Conservation (phyloP, 2,113 vertebrate genomes). For the Phyllostomus discolor region DNA sequence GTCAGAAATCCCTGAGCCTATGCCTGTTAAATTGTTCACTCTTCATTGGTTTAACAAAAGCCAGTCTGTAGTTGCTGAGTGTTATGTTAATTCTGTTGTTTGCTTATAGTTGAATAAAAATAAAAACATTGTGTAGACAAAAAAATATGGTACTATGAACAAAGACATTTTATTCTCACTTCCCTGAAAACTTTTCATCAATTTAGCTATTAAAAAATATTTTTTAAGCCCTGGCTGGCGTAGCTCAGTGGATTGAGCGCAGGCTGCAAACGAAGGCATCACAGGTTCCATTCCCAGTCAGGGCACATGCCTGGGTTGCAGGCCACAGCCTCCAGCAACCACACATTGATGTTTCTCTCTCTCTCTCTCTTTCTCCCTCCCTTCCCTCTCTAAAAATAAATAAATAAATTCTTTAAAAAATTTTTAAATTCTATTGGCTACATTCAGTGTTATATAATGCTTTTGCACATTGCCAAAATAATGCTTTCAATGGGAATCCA, state of each 20-base stretch:
- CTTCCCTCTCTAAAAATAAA: too few species aligned
- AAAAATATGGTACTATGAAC: not conserved
- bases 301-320: too few species aligned
- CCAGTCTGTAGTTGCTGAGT: not conserved
- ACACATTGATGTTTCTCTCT: too few species aligned
- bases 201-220: not conserved
- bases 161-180: not conserved
- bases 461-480: not conserved
- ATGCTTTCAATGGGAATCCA: not conserved
- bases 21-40: not conserved
- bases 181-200: not conserved
- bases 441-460: not conserved
- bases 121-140: not conserved
- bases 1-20: not conserved
- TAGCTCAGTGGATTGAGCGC: too few species aligned
- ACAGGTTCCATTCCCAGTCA: too few species aligned
- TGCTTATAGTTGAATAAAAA: slow-evolving; percentile 73
- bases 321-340: too few species aligned
- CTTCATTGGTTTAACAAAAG: not conserved
- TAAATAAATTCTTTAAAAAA: too few species aligned
- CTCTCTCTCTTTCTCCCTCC: too few species aligned
- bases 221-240: too few species aligned
- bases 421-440: not conserved
- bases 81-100: slow-evolving; percentile 22
- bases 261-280: too few species aligned